These are phyloP conservation scores for Brachyhypopomus occidentalis DNA, from an alignment of 2,113 vertebrate genomes.

Conservation along the genomic window DNA sequence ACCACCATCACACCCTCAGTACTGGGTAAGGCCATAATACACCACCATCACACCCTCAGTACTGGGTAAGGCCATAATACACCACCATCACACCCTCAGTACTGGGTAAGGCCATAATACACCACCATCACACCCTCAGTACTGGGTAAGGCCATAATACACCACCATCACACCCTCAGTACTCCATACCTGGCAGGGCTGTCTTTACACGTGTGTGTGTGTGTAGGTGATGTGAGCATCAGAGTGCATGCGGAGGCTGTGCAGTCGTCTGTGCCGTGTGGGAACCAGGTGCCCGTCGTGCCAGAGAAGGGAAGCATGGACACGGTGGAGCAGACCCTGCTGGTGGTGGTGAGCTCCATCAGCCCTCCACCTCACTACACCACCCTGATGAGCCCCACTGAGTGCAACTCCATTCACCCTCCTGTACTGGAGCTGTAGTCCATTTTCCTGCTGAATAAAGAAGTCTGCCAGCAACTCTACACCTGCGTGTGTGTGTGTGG, in stretches of 20 bases:
- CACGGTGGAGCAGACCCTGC: conserved; percentile 48
- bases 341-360: conserved; percentile 64
- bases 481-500: too few relatives aligned
- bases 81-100: background rate
- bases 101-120: too few relatives aligned
- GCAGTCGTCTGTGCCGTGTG: conserved; percentile 64
- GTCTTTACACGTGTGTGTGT: background rate
- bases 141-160: too few relatives aligned
- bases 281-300: conserved; percentile 58
- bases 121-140: too few relatives aligned
- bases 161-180: background rate
- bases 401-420: too few relatives aligned
- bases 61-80: conserved; percentile 67
- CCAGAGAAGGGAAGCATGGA: conserved; percentile 72
- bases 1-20: background rate
- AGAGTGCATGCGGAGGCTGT: conserved; percentile 75
- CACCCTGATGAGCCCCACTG: too few relatives aligned
- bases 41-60: conserved; percentile 69
- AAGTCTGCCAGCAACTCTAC: too few relatives aligned
- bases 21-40: too few relatives aligned
- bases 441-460: too few relatives aligned
- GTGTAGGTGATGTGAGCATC: conserved; percentile 73
- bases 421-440: too few relatives aligned
- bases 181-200: too few relatives aligned
- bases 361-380: too few relatives aligned